Percentiles rank a stretch among this genome's conserved stretches.
phyloP scores from a whole-genome alignment of 2,888 invertebrate species.

The Nycteola revayana region DNA sequence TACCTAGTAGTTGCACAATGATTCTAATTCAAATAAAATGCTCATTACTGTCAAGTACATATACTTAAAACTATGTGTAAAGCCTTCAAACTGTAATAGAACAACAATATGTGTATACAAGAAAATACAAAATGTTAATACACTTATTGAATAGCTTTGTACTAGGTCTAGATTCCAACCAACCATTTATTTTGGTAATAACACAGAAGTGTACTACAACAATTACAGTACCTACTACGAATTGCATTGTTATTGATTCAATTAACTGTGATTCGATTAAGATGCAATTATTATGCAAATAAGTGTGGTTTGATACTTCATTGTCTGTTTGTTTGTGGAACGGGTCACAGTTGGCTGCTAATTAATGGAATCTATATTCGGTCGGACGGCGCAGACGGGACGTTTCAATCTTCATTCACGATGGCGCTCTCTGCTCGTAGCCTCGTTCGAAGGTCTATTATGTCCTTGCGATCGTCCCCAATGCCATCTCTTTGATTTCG shows the following conservation, averaged over 20 bases:
- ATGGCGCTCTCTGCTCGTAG: conserved; percentile 21
- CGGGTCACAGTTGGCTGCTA: conserved; percentile 41
- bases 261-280: conserved; percentile 41
- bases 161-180: too few relatives aligned
- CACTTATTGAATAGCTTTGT: too few relatives aligned
- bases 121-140: too few relatives aligned
- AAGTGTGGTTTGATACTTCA: conserved; percentile 43
- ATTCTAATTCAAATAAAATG: too few relatives aligned
- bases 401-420: conserved; percentile 26
- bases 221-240: conserved; percentile 26
- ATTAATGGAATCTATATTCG: conserved; percentile 52
- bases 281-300: conserved; percentile 49
- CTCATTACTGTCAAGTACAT: too few relatives aligned
- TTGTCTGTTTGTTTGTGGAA: conserved; percentile 41
- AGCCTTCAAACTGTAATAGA: too few relatives aligned
- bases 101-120: too few relatives aligned
- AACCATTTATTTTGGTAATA: too few relatives aligned
- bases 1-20: too few relatives aligned
- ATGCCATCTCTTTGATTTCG: conserved; percentile 24
- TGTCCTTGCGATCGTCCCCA: conserved; percentile 12
- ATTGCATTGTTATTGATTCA: conserved; percentile 33
- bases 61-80: too few relatives aligned
- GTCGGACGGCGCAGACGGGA: conserved; percentile 26
- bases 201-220: too few relatives aligned
- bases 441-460: conserved; percentile 18